Conservation (phyloP, 2,888 invertebrate species). For the Stenichneumon culpator region DNA sequence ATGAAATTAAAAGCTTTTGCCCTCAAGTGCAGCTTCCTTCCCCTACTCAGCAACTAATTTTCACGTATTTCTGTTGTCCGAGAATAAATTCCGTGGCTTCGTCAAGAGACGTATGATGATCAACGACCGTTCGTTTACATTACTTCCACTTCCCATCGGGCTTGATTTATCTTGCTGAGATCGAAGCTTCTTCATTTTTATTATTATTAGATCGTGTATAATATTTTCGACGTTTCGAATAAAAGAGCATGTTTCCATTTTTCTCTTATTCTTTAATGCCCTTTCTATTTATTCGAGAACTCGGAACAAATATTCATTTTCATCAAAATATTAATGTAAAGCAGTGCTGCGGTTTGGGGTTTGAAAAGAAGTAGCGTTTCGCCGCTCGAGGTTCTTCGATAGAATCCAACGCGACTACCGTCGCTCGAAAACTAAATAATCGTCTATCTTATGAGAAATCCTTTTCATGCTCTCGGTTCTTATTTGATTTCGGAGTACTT, state of each 20-base stretch:
- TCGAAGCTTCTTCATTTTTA: not conserved
- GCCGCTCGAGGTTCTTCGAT: not conserved
- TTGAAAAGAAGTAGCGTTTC: conserved; percentile 21
- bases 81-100: conserved; percentile 15
- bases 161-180: not conserved
- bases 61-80: too few species aligned
- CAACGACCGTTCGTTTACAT: not conserved
- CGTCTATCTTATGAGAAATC: conserved; percentile 20
- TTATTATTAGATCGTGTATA: not conserved
- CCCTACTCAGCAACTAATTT: not conserved
- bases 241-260: not conserved
- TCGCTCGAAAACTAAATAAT: conserved; percentile 7
- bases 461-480: conserved; percentile 14
- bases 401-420: not conserved
- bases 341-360: not conserved
- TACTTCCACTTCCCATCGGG: not conserved
- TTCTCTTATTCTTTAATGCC: not conserved
- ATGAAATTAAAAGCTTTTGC: conserved; percentile 18
- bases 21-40: not conserved
- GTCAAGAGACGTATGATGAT: conserved; percentile 7
- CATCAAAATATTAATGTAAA: conserved; percentile 28
- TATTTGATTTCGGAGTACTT: conserved; percentile 13
- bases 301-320: not conserved
- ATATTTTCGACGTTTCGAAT: not conserved
- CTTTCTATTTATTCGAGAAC: not conserved